Evolutionary conservation across 2,797 vertebrate genomes (phyloP), one percentile per base, ranked within the genome.

Genomic region (Cottoperca gobio): DNA sequence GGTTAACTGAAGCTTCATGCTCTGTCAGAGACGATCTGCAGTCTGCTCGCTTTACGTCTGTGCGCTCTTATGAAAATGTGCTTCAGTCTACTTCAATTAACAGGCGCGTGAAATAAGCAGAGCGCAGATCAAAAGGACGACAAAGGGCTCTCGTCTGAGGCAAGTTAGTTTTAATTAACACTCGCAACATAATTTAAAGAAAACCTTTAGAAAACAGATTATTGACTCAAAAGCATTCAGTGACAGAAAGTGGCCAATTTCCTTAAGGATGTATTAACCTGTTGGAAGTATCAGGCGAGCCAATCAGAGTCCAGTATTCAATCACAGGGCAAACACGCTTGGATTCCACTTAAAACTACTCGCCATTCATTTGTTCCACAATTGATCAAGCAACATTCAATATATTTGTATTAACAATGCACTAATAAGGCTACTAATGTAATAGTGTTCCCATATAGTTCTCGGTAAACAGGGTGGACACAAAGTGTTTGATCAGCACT

Each of bases 121-220:
- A 1, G 31, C 0, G 8, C 6, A 68, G 14, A 42, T 35, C 0
- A 48, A 77, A 78, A 48, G 0, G 82, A 86, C 1, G 50, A 88
- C 55, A 70, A 17, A 52, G 82, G 17, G 12, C 65, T 64, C 28
- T 46, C 8, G 31, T 58, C 73, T 69, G 83, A 89, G 59, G 79
- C 79, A 90, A 87, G 54, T 83, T 82, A 78, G 53, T 90, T 91
- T 91, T 89, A 86, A 83, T 93, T 76, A 60, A 84, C 78, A 85
- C 78, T 88, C 28, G 55, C 76, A 89, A 82, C 66, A 87, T 84
- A 86, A 88, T 71, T 88, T 88, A 86, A 88, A 89, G 81, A 87
- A 88, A 89, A 62, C 76, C 68, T 80, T 71, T 89, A 90, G 85
- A 92, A 91, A 94, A 93, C 61, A 79, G 77, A 78, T 82, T 67